phyloP scores from a whole-genome alignment of 2,888 invertebrate genomes.

The Poecilus cupreus region DNA sequence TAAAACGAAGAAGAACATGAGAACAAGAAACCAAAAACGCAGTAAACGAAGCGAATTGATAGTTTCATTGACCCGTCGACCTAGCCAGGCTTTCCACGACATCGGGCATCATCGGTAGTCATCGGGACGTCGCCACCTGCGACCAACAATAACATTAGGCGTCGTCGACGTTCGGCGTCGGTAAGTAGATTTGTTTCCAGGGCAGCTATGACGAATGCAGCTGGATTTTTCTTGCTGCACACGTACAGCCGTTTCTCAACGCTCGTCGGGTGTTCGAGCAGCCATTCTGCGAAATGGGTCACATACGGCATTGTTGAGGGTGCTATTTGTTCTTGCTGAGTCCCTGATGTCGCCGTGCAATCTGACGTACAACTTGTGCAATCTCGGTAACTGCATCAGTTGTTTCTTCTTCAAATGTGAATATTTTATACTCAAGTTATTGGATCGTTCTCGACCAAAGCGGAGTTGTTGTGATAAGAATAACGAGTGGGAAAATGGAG shows the following conservation, averaged over 20 bases:
- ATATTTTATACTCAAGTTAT: constrained; percentile 46
- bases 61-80: constrained; percentile 46
- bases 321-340: constrained; percentile 43
- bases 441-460: constrained; percentile 42
- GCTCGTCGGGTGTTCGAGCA: constrained; percentile 3
- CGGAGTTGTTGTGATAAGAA: constrained; percentile 33
- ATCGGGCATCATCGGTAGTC: constrained; percentile 20
- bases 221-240: constrained; percentile 38
- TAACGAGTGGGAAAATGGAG: constrained; percentile 23
- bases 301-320: constrained; percentile 51
- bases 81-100: constrained; percentile 11
- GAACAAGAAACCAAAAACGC: constrained; percentile 42
- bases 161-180: not conserved
- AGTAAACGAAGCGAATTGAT: constrained; percentile 44
- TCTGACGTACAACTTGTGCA: not conserved
- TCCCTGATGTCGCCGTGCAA: not conserved
- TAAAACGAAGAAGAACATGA: constrained; percentile 36
- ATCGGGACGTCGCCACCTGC: constrained; percentile 32
- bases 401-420: constrained; percentile 37
- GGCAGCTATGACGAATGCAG: constrained; percentile 38
- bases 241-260: constrained; percentile 6
- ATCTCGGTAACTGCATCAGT: constrained; percentile 24
- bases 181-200: constrained; percentile 35
- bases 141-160: constrained; percentile 46
- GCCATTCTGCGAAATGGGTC: constrained; percentile 50